Evolutionary conservation across 1,140 invertebrate genomes (phyloP).

Genomic region (Triops cancriformis): DNA sequence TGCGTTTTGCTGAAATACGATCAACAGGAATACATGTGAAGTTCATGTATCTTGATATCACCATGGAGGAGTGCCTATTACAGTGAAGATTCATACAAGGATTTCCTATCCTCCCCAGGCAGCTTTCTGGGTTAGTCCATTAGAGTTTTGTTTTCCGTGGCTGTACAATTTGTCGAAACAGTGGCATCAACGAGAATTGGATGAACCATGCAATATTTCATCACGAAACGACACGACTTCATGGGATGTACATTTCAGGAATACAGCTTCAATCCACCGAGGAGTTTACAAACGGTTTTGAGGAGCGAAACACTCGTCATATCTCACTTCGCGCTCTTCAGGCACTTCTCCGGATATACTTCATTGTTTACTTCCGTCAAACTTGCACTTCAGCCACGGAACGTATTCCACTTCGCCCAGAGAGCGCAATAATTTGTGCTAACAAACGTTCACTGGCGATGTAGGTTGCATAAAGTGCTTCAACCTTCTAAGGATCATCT

Average conservation of each 20-base stretch:
- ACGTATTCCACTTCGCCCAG: background rate
- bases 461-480: background rate
- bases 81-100: background rate
- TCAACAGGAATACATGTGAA: background rate
- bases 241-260: background rate
- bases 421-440: background rate
- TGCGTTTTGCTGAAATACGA: background rate
- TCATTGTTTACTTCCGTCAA: background rate
- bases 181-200: background rate
- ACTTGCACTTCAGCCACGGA: background rate
- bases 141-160: background rate
- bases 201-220: background rate
- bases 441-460: background rate
- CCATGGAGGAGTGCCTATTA: background rate
- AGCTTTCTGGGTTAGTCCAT: background rate
- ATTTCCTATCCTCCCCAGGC: background rate
- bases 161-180: background rate
- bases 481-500: background rate
- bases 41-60: constrained; percentile 1
- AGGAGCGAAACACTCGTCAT: background rate
- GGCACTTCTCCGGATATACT: background rate
- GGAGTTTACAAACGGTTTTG: background rate
- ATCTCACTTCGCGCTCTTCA: constrained; percentile 1
- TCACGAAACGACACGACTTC: background rate
- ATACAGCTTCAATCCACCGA: background rate